phyloP scores from a whole-genome alignment of 2,888 invertebrate species.

The Cryptocheilus praepositus region DNA sequence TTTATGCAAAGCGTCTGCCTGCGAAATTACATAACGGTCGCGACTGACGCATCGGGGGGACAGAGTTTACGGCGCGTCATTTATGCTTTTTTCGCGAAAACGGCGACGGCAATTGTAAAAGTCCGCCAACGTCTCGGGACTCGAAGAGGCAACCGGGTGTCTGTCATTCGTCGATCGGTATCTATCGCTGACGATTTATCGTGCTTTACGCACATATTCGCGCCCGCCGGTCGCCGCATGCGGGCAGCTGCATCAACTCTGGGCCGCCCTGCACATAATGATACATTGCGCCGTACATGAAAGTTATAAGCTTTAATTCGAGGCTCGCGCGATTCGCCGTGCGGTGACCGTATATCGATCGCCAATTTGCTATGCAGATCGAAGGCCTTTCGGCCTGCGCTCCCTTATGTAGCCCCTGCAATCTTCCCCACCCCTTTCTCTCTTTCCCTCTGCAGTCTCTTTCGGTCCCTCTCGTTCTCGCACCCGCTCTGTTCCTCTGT shows the following conservation, averaged over 20 bases:
- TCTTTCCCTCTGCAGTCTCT: background rate
- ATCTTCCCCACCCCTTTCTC: slow-evolving; percentile 33
- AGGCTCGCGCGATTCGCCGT: slow-evolving; percentile 56
- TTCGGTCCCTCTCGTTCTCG: background rate
- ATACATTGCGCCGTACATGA: slow-evolving; percentile 59
- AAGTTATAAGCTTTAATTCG: slow-evolving; percentile 61
- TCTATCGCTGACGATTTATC: slow-evolving; percentile 47
- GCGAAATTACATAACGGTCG: too few species aligned
- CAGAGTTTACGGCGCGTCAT: too few species aligned
- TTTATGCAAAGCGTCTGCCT: too few species aligned
- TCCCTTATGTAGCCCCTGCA: slow-evolving; percentile 52
- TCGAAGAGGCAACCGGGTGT: slow-evolving; percentile 15
- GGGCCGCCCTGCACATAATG: slow-evolving; percentile 52
- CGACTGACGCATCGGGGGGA: too few species aligned
- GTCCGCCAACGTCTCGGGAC: too few species aligned
- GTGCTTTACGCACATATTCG: slow-evolving; percentile 51
- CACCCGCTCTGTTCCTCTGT: slow-evolving; percentile 13
- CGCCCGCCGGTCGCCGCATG: slow-evolving; percentile 33
- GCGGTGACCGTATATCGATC: slow-evolving; percentile 58
- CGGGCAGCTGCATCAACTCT: slow-evolving; percentile 47
- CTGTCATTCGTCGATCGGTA: slow-evolving; percentile 52
- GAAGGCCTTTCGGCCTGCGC: slow-evolving; percentile 53
- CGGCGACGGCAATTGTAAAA: too few species aligned
- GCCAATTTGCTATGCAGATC: slow-evolving; percentile 61
- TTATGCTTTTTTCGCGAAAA: too few species aligned